These are phyloP conservation scores for Phodopus roborovskii DNA, from an alignment of 2,113 vertebrate genomes.

Conservation along the genomic window DNA sequence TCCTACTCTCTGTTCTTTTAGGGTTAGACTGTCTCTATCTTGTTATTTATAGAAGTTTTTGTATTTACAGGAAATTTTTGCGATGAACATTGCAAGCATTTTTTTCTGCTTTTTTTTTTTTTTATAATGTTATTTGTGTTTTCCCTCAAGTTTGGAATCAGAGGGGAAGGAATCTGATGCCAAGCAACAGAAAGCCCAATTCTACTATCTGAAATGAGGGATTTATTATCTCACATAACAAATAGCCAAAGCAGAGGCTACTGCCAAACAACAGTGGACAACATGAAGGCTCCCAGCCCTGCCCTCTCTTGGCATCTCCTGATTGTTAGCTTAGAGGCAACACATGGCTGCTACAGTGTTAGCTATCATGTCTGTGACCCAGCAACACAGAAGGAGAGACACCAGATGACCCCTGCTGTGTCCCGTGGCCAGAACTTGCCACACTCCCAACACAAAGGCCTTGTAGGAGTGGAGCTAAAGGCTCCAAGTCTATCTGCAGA, in stretches of 20 bases:
- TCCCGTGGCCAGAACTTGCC: background rate
- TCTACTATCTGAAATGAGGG: background rate
- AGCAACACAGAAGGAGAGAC: background rate
- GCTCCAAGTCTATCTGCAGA: background rate
- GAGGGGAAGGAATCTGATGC: slow-evolving; percentile 22
- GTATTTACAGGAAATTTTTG: background rate
- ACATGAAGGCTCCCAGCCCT: background rate
- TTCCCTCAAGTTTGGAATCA: slow-evolving; percentile 26
- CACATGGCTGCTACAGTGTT: background rate
- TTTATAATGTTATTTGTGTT: slow-evolving; percentile 16
- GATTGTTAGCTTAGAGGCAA: background rate
- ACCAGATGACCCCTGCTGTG: background rate
- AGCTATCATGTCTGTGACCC: background rate
- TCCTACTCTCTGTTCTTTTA: background rate
- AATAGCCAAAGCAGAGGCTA: background rate
- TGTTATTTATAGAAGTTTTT: slow-evolving; percentile 1
- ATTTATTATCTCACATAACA: background rate
- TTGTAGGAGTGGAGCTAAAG: background rate
- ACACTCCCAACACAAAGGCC: background rate
- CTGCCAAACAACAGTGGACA: background rate
- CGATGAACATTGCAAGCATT: background rate
- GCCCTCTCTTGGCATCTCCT: background rate
- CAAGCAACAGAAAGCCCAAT: background rate
- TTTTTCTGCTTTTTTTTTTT: background rate
- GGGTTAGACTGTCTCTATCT: background rate